Base-by-base conservation (phyloP, 2,113 vertebrate genomes). In the Lutjanus erythropterus region DNA sequence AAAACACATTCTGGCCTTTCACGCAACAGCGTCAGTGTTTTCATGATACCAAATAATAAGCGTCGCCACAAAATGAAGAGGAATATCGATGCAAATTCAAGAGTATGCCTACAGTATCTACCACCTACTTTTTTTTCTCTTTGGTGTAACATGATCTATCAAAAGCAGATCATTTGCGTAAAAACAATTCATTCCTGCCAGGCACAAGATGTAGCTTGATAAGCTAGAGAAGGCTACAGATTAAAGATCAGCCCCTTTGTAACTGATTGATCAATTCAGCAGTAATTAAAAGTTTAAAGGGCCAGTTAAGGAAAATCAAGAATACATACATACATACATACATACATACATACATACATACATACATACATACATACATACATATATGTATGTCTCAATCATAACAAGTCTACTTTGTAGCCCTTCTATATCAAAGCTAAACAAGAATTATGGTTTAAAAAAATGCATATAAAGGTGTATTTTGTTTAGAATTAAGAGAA, bases 121-220 rank as follows among this genome's bases (percentile, higher is more conserved):
- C 8, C 18, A 8, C 65, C 37, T 59, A 41, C 23, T 67, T 59
- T 46, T n/a, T n/a, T 58, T 74, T 87, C 81, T 94, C 94, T 95
- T 95, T 95, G 93, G 94, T 92, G 90, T 92, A 88, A 89, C 10
- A 29, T 84, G 88, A 91, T 89, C 86, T 66, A 83, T 80, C 69
- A 35, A 78, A 71, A 66, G 71, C 61, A 70, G 81, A 91, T 83
- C 76, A 62, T 72, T 71, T 33, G 71, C 81, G 78, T 76, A 81
- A 69, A n/a, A 71, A 86, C 42, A 41, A 75, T 73, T 78, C 70
- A 64, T 80, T 89, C 64, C 86, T 71, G 83, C 83, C 89, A 94
- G 91, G 88, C 90, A 93, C 89, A 81, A 83, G 31, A 79, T 88
- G 78, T 52, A 86, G 88, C 82, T 69, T 53, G 75, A 71, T 42